Conservation (phyloP, 2,797 vertebrate genomes). For the Eidolon dupreanum region DNA sequence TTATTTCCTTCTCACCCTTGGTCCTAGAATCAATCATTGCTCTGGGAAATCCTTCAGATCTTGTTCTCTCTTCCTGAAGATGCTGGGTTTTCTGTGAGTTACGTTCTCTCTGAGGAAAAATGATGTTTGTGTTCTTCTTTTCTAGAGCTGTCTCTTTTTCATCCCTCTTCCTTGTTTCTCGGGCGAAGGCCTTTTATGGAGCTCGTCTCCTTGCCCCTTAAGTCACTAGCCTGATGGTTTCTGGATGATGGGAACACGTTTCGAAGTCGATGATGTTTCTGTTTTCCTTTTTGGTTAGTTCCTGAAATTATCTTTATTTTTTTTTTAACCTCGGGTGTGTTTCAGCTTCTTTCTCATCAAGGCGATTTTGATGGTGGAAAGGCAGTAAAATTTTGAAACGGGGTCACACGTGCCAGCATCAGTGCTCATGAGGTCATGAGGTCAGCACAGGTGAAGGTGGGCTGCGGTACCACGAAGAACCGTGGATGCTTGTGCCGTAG, state of each 20-base stretch:
- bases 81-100: background rate
- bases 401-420: fast-evolving
- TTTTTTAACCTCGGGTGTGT: background rate
- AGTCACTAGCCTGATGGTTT: background rate
- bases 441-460: too few relatives aligned
- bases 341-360: background rate
- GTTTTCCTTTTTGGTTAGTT: background rate
- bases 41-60: background rate
- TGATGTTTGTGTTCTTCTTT: background rate
- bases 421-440: fast-evolving
- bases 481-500: too few relatives aligned
- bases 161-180: background rate
- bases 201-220: background rate
- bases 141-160: background rate
- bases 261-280: background rate
- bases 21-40: background rate
- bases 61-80: background rate
- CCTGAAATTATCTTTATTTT: background rate
- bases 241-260: background rate
- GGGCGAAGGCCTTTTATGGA: background rate
- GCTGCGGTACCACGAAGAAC: background rate
- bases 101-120: background rate
- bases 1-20: background rate
- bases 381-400: background rate
- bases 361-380: background rate